Percentiles rank a stretch among this genome's conserved stretches.
These are phyloP conservation scores for Drosophila serrata DNA, from an alignment of 1,140 invertebrate species.

Conservation along the genomic window DNA sequence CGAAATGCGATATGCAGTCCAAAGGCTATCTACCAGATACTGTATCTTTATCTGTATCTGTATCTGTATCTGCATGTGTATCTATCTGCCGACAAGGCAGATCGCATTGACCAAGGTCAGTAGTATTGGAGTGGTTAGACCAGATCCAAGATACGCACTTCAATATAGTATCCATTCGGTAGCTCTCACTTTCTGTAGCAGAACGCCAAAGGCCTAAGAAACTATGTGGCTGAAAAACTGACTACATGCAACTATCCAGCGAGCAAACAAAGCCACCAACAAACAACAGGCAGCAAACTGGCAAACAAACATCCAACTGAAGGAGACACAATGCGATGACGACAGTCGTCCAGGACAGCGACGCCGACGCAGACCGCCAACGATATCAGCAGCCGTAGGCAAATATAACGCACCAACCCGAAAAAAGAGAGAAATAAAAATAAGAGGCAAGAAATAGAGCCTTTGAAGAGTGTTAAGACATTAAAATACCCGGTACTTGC, in stretches of 20 bases:
- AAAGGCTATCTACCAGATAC: conserved; percentile 35
- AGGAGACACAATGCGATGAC: conserved; percentile 60
- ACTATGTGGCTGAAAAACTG: conserved; percentile 24
- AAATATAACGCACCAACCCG: conserved; percentile 41
- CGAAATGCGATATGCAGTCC: conserved; percentile 17
- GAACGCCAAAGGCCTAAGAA: neutral
- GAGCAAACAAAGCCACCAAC: conserved; percentile 45
- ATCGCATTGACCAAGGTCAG: conserved; percentile 71
- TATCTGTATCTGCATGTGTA: conserved; percentile 5
- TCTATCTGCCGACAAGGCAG: conserved; percentile 44
- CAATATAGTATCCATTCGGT: conserved; percentile 11
- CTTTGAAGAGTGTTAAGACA: neutral
- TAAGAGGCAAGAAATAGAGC: neutral
- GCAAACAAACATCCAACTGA: conserved; percentile 27
- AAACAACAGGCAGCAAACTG: conserved; percentile 17
- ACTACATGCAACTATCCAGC: conserved; percentile 21
- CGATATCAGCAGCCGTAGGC: conserved; percentile 47
- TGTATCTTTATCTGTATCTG: conserved; percentile 26
- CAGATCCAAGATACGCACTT: neutral
- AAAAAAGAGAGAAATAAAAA: conserved; percentile 5
- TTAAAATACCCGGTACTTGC: neutral
- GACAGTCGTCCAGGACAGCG: conserved; percentile 56
- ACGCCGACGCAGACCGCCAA: conserved; percentile 34
- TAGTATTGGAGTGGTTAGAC: conserved; percentile 56
- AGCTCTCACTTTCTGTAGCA: conserved; percentile 61